Evolutionary conservation across 2,888 invertebrate species (phyloP).

Genomic region (Chrysodeixis includens): DNA sequence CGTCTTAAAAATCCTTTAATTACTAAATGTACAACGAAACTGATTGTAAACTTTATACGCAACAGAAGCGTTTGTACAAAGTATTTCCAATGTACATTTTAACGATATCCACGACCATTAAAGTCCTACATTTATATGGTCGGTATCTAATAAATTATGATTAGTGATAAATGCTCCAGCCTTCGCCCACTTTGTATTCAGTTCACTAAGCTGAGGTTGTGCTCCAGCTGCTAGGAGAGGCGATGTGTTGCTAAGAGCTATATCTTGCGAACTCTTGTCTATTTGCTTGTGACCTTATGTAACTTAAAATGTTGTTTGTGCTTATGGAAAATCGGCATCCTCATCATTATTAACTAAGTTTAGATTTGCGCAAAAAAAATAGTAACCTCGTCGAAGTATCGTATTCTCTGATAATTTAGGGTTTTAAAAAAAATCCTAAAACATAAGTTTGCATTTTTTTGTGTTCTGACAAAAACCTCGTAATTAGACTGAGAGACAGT

Average conservation of each 20-base stretch:
- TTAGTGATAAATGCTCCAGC: slow-evolving; percentile 53
- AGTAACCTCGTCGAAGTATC: too few relatives aligned
- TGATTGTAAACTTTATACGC: slow-evolving; percentile 13
- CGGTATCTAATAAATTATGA: slow-evolving; percentile 56
- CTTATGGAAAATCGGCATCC: too few relatives aligned
- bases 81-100: slow-evolving; percentile 38
- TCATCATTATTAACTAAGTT: too few relatives aligned
- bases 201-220: slow-evolving; percentile 14
- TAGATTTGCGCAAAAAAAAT: too few relatives aligned
- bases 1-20: too few relatives aligned
- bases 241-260: slow-evolving; percentile 15
- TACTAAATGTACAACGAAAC: neutral
- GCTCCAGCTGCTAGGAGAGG: slow-evolving; percentile 13
- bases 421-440: too few relatives aligned
- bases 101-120: slow-evolving; percentile 27
- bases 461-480: neutral
- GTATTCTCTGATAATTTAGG: too few relatives aligned
- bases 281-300: too few relatives aligned
- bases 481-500: too few relatives aligned
- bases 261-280: neutral
- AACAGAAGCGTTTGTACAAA: slow-evolving; percentile 26
- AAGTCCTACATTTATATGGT: slow-evolving; percentile 40
- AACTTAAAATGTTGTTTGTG: too few relatives aligned
- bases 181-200: slow-evolving; percentile 52
- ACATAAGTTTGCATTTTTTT: too few relatives aligned